These are phyloP conservation scores for Malurus cyaneus DNA, from an alignment of 2,113 vertebrate species.

Conservation along the genomic window DNA sequence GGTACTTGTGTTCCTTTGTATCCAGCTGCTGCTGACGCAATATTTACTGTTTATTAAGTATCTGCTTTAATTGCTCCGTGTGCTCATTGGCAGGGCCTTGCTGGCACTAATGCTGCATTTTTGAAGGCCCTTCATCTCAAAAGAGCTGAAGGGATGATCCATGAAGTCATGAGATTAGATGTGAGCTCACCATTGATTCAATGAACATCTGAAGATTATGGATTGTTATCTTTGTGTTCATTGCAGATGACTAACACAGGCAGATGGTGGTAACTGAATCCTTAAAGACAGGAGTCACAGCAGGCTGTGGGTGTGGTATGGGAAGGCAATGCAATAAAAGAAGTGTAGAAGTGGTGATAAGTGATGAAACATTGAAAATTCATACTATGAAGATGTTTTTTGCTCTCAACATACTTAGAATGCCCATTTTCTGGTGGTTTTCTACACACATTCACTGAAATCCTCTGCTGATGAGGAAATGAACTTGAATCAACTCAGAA, in stretches of 20 bases:
- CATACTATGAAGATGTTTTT: not conserved
- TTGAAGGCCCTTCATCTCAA: not conserved
- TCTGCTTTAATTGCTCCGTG: accelerated
- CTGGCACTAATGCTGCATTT: not conserved
- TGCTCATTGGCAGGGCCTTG: not conserved
- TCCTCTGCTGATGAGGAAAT: not conserved
- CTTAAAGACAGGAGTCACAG: not conserved
- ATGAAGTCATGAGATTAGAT: not conserved
- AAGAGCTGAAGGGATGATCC: not conserved
- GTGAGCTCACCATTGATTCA: not conserved
- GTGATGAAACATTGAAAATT: not conserved
- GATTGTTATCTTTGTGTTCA: not conserved
- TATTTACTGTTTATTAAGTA: not conserved
- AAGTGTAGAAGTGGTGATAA: not conserved
- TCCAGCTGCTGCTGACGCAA: not conserved
- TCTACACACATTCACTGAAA: not conserved
- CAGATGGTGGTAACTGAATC: not conserved
- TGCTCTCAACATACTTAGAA: not conserved
- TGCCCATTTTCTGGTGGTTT: not conserved
- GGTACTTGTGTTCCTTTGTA: not conserved
- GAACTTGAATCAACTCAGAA: not conserved
- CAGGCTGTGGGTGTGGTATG: not conserved
- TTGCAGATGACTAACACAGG: not conserved
- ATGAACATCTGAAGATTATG: not conserved
- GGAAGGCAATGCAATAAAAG: not conserved